Evolutionary conservation across 2,797 vertebrate genomes (phyloP), one percentile per base, ranked within the genome.

Genomic region (Acanthurus tractus): DNA sequence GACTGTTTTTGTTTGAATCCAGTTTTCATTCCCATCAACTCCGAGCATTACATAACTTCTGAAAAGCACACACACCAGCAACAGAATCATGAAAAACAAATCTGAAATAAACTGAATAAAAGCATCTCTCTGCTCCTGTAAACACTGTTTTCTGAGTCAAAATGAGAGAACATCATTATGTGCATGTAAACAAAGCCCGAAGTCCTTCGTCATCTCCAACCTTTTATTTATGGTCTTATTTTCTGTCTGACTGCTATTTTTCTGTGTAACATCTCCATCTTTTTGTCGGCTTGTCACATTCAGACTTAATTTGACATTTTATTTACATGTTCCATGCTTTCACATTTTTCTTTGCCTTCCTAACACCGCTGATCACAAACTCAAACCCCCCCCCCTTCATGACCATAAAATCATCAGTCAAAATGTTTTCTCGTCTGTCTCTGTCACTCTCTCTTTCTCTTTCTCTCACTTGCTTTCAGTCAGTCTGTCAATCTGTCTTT

Each of bases 161-260:
- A 67, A 76, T 6, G 61, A 67, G 22, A 42, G 4, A 63, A 49
- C 22, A 46, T 74, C 36, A 49, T 29, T 44, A 55, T 53, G 64
- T 86, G 62, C 75, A 85, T 73, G 69, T 79, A 76, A 86, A 80
- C 78, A 70, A 65, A 79, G 63, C 61, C 66, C 6, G 53, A 59
- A 63, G 49, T 69, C 81, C 57, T 76, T 78, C 52, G 63, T 55
- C 68, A 53, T 78, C 52, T 82, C 38, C 38, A 61, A 69, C 42
- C 69, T 80, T 81, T 63, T 70, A 54, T 72, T 63, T 63, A 11
- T 57, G 46, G 6, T 49, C 56, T 65, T 78, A 49, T 78, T 83
- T 81, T 82, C 36, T 68, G 44, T 76, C 46, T 85, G 11, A 34
- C 29, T 34, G 29, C 29, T 69, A 83, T 17, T 84, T 86, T 81